phyloP scores from a whole-genome alignment of 2,113 vertebrate genomes.

The Mustela lutreola region DNA sequence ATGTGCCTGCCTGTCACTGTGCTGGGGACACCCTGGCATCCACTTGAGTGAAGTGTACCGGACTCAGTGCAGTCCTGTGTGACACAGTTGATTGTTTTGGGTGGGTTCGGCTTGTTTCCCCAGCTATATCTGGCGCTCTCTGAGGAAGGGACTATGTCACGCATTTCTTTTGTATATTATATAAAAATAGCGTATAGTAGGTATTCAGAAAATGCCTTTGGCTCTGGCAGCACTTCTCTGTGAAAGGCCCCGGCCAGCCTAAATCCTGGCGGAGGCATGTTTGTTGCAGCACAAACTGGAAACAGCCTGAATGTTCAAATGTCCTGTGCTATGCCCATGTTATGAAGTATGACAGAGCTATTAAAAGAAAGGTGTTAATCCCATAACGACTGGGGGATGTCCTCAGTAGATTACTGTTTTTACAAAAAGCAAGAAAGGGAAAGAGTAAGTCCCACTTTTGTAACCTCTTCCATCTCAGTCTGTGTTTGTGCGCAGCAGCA shows the following conservation, averaged over 20 bases:
- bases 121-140: neutral
- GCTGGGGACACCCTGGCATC: neutral
- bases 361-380: neutral
- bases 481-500: neutral
- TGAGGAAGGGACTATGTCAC: constrained; percentile 22
- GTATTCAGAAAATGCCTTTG: neutral
- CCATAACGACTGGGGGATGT: neutral
- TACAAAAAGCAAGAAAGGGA: neutral
- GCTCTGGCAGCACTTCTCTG: neutral
- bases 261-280: neutral
- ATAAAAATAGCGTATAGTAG: neutral
- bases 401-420: neutral
- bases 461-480: neutral
- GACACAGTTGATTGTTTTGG: neutral
- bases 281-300: neutral
- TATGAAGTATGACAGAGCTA: neutral
- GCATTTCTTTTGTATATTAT: constrained; percentile 41
- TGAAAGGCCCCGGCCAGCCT: neutral
- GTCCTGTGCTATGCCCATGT: neutral
- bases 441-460: neutral
- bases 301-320: neutral
- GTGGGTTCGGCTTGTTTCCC: neutral
- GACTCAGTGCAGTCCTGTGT: neutral
- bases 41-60: neutral
- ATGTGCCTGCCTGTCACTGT: neutral